Evolutionary conservation across 2,888 invertebrate species (phyloP).

Genomic region (Leucoma salicis): DNA sequence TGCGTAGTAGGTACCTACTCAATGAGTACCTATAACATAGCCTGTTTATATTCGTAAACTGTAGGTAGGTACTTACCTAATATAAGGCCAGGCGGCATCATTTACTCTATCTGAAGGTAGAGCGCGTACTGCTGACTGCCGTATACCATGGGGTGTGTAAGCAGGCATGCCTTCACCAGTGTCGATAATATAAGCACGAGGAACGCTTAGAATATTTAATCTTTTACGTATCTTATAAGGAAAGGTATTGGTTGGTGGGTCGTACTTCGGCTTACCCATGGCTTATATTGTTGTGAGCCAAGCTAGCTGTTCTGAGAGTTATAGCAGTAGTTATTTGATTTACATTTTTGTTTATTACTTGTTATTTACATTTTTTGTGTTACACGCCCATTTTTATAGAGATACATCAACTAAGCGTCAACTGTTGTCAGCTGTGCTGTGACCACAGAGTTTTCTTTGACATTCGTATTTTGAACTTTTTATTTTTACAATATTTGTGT

Average conservation of each 20-base stretch:
- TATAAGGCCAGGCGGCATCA: slow-evolving; percentile 64
- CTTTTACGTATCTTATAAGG: slow-evolving; percentile 56
- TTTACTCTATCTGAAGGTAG: slow-evolving; percentile 49
- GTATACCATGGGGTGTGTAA: slow-evolving; percentile 45
- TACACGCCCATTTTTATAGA: slow-evolving; percentile 1
- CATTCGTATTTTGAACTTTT: background rate
- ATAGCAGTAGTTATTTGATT: background rate
- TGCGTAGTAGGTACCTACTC: background rate
- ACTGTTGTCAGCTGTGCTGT: background rate
- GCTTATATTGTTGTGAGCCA: slow-evolving; percentile 6
- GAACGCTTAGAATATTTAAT: slow-evolving; percentile 54
- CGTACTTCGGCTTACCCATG: slow-evolving; percentile 59
- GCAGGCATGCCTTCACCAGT: slow-evolving; percentile 56
- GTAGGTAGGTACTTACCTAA: slow-evolving; percentile 54
- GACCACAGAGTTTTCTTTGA: background rate
- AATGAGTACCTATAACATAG: too few relatives aligned
- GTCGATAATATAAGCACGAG: slow-evolving; percentile 46
- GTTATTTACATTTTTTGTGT: slow-evolving; percentile 1
- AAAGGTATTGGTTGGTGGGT: slow-evolving; percentile 51
- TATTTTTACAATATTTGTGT: background rate
- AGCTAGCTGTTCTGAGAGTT: slow-evolving; percentile 7
- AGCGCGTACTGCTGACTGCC: slow-evolving; percentile 54
- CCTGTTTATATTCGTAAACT: too few relatives aligned
- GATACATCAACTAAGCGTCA: too few relatives aligned
- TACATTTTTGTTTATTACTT: background rate